A percentile compares a stretch with the other conserved stretches of the same genome.
Evolutionary conservation across 2,888 invertebrate species (phyloP).

Genomic region (Conistra vaccinii): DNA sequence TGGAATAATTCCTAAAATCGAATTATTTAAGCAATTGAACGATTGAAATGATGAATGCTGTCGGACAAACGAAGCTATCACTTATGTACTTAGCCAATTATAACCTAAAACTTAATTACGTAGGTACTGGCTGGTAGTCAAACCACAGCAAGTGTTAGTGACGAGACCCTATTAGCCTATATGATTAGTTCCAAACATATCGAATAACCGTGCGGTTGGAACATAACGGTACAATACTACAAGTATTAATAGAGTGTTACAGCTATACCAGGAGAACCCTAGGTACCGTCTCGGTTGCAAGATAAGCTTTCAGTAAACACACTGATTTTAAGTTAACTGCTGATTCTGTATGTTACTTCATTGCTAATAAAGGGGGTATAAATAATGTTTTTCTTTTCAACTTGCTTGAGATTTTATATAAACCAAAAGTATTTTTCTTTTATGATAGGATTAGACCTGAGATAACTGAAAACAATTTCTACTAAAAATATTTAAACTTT

Average conservation of each 20-base stretch:
- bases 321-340: neutral
- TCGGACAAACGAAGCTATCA: neutral
- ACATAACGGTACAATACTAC: neutral
- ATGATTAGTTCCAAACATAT: slow-evolving; percentile 4
- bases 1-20: neutral
- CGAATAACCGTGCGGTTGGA: neutral
- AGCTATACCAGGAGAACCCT: neutral
- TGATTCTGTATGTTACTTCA: neutral
- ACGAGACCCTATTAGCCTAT: neutral
- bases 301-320: neutral
- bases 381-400: neutral
- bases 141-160: neutral
- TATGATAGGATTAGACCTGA: neutral
- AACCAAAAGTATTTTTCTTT: neutral
- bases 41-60: neutral
- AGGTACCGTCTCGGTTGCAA: neutral
- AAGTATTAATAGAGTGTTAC: slow-evolving; percentile 6
- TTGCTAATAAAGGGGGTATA: neutral
- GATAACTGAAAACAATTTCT: neutral
- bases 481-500: neutral
- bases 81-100: neutral
- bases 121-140: neutral
- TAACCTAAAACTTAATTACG: neutral
- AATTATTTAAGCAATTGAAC: neutral
- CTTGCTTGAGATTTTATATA: neutral